Base-by-base conservation (phyloP, 2,888 invertebrate genomes). In the Crepidodera aurea region DNA sequence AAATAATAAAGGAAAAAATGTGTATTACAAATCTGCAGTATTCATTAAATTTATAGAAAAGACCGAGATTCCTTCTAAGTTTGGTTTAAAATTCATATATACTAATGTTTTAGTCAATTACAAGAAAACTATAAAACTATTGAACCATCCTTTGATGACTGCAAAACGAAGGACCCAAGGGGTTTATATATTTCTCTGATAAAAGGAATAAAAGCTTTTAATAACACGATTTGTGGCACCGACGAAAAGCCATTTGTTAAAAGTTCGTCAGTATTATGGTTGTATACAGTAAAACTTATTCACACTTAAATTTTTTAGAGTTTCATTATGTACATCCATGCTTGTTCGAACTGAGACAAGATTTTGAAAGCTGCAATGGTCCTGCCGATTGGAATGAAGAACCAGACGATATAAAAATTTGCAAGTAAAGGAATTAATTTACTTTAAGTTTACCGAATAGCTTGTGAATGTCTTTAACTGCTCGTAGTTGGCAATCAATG, bases 321-420 rank as follows among this genome's bases (percentile, higher is more conserved):
- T 53, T 44, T 46, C 13, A 16, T 22, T 4, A 27, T 18, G 44
- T 58, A 4, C 34, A 65, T 51, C 66, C 68, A n/a, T 72, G 71
- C 29, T 57, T 82, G 19, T 77, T 78, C 18, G 81, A 83, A 58
- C 71, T 86, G 27, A 81, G 79, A 29, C 81, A 82, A 18, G 84
- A 85, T 64, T 83, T 82, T 68, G 80, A 82, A 46, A 81, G 82
- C 64, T 86, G 86, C 66, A 81, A 81, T 66, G 86, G 84, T 0
- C 78, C 82, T 2, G 79, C 84, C 1, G 85, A 85, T 74, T 86
- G 86, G 86, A 83, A 80, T 64, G 85, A 86, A 74, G 79, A 80
- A 51, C 69, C 73, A 16, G 81, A 83, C 57, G 68, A 75, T 32
- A 68, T 72, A n/a, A 73, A 77, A 57, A 77, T 83, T 22, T 86